Conservation (phyloP, 2,113 vertebrate species). For the Xenus cinereus region DNA sequence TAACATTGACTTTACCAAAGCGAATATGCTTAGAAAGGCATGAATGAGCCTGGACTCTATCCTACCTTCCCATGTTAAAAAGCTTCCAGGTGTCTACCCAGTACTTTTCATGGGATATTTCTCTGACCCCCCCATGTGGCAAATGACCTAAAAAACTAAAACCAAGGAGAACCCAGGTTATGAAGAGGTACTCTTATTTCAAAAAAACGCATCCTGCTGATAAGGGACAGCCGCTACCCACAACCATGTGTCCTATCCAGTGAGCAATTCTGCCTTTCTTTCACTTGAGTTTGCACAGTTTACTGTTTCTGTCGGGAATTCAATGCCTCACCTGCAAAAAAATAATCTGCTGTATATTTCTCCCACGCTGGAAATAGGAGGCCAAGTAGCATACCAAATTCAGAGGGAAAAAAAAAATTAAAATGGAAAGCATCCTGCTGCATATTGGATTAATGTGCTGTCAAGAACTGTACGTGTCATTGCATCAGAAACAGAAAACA, state of each 20-base stretch:
- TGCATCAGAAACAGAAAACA: not conserved
- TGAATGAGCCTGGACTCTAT: not conserved
- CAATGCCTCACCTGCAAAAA: not conserved
- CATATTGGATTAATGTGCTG: not conserved
- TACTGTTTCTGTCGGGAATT: not conserved
- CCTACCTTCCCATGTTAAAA: not conserved
- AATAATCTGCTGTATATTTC: not conserved
- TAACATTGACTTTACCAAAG: not conserved
- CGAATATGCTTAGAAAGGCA: not conserved
- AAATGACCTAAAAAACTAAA: not conserved
- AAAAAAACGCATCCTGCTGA: not conserved
- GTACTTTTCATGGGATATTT: not conserved
- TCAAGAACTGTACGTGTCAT: not conserved
- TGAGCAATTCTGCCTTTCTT: not conserved
- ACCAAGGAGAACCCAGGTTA: not conserved
- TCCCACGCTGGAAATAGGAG: not conserved
- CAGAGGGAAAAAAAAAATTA: not conserved
- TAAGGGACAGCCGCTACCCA: not conserved
- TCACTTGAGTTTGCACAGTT: not conserved
- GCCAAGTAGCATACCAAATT: not conserved
- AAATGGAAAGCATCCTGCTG: not conserved
- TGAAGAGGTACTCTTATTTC: not conserved
- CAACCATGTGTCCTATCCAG: not conserved
- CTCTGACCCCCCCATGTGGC: not conserved
- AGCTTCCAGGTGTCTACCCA: not conserved